Conservation (phyloP, 2,888 invertebrate genomes). For the Steromphala cineraria region DNA sequence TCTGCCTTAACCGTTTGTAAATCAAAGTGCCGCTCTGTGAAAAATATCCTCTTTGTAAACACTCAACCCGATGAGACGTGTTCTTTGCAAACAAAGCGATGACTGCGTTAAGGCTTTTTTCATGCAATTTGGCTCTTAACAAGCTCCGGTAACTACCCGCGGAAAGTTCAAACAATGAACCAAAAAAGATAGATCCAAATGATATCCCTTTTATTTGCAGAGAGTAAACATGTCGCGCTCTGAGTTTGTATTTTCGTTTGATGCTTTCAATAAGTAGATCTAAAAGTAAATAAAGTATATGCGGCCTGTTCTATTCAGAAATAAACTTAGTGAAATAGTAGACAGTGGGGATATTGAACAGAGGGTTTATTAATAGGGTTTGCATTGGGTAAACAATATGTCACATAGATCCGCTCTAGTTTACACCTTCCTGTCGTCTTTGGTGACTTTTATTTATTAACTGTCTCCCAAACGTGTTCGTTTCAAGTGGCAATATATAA, state of each 20-base stretch:
- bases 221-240: conserved; percentile 5
- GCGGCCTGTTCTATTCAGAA: not conserved
- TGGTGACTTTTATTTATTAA: too few relatives aligned
- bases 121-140: not conserved
- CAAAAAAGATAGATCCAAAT: conserved; percentile 1
- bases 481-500: too few relatives aligned
- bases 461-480: too few relatives aligned
- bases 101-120: conserved; percentile 2
- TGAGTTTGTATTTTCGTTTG: not conserved
- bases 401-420: too few relatives aligned
- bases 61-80: conserved; percentile 1
- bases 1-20: not conserved
- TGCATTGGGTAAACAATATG: too few relatives aligned
- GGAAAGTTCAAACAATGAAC: not conserved
- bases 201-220: not conserved
- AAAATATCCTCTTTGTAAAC: conserved; percentile 6
- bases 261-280: not conserved
- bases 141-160: not conserved
- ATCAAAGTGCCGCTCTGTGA: conserved; percentile 6
- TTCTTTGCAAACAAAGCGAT: not conserved
- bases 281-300: not conserved
- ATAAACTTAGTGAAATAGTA: not conserved
- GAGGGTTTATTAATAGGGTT: not conserved
- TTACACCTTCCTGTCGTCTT: too few relatives aligned
- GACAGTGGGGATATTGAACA: not conserved